Percentiles rank a stretch among this genome's conserved stretches.
Evolutionary conservation across 1,140 invertebrate species (phyloP).

Genomic region (Colletes gigas): DNA sequence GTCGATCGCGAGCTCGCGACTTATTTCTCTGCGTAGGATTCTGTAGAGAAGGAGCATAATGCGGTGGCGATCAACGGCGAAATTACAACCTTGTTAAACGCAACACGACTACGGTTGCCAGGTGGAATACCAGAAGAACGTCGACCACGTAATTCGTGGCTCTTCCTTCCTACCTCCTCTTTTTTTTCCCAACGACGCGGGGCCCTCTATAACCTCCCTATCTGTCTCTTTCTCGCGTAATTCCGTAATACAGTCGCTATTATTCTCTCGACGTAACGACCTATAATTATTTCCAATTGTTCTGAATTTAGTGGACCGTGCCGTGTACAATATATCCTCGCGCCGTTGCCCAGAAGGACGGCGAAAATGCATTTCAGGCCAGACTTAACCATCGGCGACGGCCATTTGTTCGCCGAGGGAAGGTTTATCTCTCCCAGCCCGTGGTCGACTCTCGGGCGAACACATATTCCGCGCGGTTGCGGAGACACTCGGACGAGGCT

Average conservation of each 20-base stretch:
- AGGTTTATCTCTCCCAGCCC: constrained; percentile 34
- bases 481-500: not conserved
- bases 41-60: not conserved
- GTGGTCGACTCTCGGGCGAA: not conserved
- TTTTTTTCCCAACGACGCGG: not conserved
- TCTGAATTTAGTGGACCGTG: constrained; percentile 34
- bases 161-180: not conserved
- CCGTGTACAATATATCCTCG: constrained; percentile 16
- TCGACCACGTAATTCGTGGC: constrained; percentile 7
- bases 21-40: not conserved
- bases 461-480: constrained; percentile 19
- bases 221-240: not conserved
- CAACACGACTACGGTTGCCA: not conserved
- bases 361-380: constrained; percentile 16
- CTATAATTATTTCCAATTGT: constrained; percentile 49
- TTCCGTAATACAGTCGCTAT: constrained; percentile 26
- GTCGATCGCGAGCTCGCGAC: not conserved
- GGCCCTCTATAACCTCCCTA: no score
- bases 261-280: constrained; percentile 39
- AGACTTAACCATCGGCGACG: constrained; percentile 22
- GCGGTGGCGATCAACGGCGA: not conserved
- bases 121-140: not conserved
- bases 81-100: constrained; percentile 22
- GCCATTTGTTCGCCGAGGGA: constrained; percentile 13
- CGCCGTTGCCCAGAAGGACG: constrained; percentile 8